phyloP scores from a whole-genome alignment of 2,888 invertebrate species.

The Coleophora flavipennella region DNA sequence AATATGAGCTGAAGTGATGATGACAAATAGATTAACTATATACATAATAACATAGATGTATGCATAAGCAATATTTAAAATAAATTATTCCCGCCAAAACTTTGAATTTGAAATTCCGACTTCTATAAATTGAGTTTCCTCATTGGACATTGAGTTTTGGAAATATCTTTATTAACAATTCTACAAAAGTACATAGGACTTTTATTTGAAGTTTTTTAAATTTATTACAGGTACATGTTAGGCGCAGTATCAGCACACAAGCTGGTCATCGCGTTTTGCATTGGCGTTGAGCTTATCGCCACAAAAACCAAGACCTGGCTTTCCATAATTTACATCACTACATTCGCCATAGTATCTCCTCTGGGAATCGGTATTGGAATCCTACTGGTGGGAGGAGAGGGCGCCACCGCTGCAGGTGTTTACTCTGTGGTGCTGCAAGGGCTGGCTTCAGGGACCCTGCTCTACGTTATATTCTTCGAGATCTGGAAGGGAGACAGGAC shows the following conservation, averaged over 20 bases:
- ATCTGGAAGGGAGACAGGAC: constrained; percentile 76
- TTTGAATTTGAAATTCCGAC: too few species aligned
- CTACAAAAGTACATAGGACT: too few species aligned
- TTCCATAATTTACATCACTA: constrained; percentile 78
- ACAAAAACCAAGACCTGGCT: constrained; percentile 76
- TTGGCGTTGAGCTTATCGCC: constrained; percentile 86
- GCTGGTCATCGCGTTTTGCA: constrained; percentile 89
- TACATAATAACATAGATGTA: too few species aligned
- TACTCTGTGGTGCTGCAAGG: constrained; percentile 83
- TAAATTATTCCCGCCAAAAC: too few species aligned
- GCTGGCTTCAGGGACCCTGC: constrained; percentile 90
- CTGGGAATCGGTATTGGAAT: constrained; percentile 85
- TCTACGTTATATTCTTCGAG: constrained; percentile 98
- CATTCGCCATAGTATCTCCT: constrained; percentile 86
- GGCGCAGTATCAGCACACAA: constrained; percentile 89
- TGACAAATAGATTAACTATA: too few species aligned
- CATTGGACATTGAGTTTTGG: too few species aligned
- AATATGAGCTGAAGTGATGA: too few species aligned
- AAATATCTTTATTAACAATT: too few species aligned
- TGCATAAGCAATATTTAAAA: too few species aligned
- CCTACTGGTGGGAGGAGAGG: constrained; percentile 72
- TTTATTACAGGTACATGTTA: constrained; percentile 79
- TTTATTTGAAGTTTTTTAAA: too few species aligned
- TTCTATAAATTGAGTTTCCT: too few species aligned
- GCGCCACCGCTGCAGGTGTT: constrained; percentile 72